phyloP scores from a whole-genome alignment of 2,888 invertebrate genomes.

The Temnothorax ravouxi region DNA sequence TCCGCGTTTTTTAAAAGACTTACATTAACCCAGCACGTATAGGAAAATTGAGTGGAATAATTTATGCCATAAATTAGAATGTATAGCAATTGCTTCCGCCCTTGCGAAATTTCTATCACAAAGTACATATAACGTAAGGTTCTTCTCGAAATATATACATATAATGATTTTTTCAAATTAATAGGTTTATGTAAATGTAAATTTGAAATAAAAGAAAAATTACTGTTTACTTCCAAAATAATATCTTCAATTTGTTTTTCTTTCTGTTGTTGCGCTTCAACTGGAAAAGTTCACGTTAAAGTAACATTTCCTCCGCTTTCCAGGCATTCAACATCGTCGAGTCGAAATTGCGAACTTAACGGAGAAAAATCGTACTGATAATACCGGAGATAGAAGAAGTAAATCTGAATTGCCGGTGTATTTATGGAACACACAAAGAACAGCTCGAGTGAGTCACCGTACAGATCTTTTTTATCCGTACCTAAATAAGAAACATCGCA shows the following conservation, averaged over 20 bases:
- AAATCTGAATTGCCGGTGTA: conserved; percentile 8
- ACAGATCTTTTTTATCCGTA: conserved; percentile 18
- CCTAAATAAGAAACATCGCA: conserved; percentile 28
- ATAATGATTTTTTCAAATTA: neutral
- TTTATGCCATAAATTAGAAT: conserved; percentile 6
- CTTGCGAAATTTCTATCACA: neutral
- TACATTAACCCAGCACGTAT: neutral
- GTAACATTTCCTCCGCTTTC: neutral
- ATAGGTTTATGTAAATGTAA: neutral
- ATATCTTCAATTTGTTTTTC: neutral
- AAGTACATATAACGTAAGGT: neutral
- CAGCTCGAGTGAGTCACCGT: conserved; percentile 4
- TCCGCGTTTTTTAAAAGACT: neutral
- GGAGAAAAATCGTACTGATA: conserved; percentile 17
- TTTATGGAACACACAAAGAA: neutral
- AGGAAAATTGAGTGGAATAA: conserved; percentile 5
- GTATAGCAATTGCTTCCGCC: neutral
- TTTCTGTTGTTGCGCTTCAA: neutral
- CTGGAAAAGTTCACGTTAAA: conserved; percentile 7
- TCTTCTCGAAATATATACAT: neutral
- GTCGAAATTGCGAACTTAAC: conserved; percentile 10
- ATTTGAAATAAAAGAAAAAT: conserved; percentile 11
- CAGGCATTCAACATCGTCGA: conserved; percentile 20
- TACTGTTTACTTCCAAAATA: neutral
- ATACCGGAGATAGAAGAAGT: conserved; percentile 19